Base-by-base conservation (phyloP, 1,140 invertebrate species). In the Drosophila lowei region DNA sequence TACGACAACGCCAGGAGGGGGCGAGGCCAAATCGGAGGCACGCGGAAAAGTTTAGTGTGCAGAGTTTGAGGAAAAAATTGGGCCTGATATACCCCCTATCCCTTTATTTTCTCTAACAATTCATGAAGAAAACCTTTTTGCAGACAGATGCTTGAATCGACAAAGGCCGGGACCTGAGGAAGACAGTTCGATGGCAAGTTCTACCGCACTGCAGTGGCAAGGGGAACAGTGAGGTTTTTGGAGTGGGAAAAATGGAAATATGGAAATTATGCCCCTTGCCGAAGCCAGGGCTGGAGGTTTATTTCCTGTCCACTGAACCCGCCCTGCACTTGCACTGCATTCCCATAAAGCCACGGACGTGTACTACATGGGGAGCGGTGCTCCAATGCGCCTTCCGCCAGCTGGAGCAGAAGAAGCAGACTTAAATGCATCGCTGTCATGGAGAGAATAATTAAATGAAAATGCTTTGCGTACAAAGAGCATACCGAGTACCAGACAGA, bases 241-340 rank as follows among this genome's bases (percentile, higher is more conserved):
- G 48, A 23, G 21, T 6, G 13, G 13, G 2, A 50, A 34, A 43
- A 30, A 46, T 58, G 8, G 23, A 16, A 57, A 70, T 68, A 68
- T 68, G 65, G 50, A 68, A 68, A 68, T 68, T 63, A 68, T 49
- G 41, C 11, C 11, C 34, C 34, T 4, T 72, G 56, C 44, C 54
- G 34, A 38, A 38, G 28, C 23, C 23, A 4, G 21, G 38, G 28
- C 42, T 49, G 41, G 38, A 72, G 42, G 52, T 61, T 25, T 62
- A 18, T 62, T 85, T 85, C 53, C 79, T 85, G 59, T 72, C 83
- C 79, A 85, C 71, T 84, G 77, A 84, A 86, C 81, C 47, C 55
- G 28, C 23, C 30, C 25, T 23, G 46, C 44, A 50, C 59, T 72
- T 49, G 47, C 70, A 84, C 38, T 30, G 54, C 44, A 59, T 62